Conservation (phyloP, 92 coral and sea anemone genomes). For the Galaxea fascicularis region DNA sequence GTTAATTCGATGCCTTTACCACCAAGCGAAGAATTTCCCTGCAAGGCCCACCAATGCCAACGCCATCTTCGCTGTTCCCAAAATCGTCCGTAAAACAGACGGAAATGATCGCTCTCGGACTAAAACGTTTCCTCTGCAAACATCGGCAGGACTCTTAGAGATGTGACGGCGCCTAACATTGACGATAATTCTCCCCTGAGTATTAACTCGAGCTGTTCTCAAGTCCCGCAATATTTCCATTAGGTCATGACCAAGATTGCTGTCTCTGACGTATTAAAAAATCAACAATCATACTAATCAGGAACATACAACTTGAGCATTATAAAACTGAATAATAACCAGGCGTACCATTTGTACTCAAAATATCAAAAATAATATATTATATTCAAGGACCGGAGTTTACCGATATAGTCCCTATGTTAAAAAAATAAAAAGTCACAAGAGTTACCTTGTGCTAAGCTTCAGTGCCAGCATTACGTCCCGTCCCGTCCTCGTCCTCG, state of each 20-base stretch:
- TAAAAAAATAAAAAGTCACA: no score
- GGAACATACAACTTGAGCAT: not conserved
- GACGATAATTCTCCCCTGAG: not conserved
- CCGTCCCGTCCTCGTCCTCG: conserved; percentile 23
- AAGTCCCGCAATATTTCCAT: conserved; percentile 30
- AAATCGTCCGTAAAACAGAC: conserved; percentile 59
- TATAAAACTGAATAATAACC: conserved; percentile 2
- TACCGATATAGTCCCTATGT: conserved; percentile 5
- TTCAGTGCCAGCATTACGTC: conserved; percentile 24
- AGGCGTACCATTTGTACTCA: conserved; percentile 20
- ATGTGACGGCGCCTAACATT: conserved; percentile 44
- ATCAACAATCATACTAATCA: conserved; percentile 12
- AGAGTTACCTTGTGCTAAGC: conserved; percentile 32
- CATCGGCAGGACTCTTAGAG: conserved; percentile 54
- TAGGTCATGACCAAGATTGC: conserved; percentile 21
- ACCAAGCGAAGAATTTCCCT: no score
- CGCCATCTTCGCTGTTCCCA: conserved; percentile 67
- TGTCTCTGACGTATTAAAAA: conserved; percentile 22
- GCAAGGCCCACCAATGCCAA: no score
- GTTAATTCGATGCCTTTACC: no score
- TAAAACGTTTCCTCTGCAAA: conserved; percentile 49
- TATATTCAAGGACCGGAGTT: no score
- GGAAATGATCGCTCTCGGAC: conserved; percentile 53
- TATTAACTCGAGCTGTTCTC: not conserved
- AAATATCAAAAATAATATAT: conserved; percentile 16